Evolutionary conservation across 1,140 invertebrate genomes (phyloP).

Genomic region (Drosophila subobscura): DNA sequence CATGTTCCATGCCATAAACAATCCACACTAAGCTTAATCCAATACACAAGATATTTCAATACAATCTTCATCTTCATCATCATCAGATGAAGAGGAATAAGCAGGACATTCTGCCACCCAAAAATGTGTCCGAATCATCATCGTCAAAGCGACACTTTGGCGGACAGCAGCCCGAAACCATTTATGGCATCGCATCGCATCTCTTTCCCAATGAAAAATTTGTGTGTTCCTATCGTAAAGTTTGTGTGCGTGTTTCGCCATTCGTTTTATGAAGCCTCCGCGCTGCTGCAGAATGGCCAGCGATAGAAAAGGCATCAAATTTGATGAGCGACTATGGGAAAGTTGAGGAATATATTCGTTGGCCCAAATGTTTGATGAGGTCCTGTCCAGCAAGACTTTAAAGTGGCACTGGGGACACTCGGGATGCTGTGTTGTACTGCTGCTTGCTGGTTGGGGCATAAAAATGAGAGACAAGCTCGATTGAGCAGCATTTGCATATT

Average conservation of each 20-base stretch:
- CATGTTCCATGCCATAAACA: conserved; percentile 22
- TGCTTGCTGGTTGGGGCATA: conserved; percentile 36
- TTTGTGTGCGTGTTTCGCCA: conserved; percentile 22
- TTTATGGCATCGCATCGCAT: conserved; percentile 54
- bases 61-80: background rate
- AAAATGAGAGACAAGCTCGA: conserved; percentile 71
- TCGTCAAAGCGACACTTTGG: conserved; percentile 50
- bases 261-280: conserved; percentile 68
- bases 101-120: background rate
- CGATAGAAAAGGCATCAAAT: conserved; percentile 76
- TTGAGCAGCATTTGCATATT: conserved; percentile 80
- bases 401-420: conserved; percentile 38
- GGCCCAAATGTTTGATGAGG: conserved; percentile 16
- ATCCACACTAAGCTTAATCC: conserved; percentile 33
- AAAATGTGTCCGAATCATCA: conserved; percentile 29
- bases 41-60: conserved; percentile 18
- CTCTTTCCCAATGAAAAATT: conserved; percentile 28
- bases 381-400: conserved; percentile 45
- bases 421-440: background rate
- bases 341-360: conserved; percentile 36
- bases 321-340: conserved; percentile 53
- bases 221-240: conserved; percentile 66
- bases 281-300: conserved; percentile 66
- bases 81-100: conserved; percentile 1
- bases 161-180: conserved; percentile 26